A percentile compares a stretch with the other conserved stretches of the same genome.
These are phyloP conservation scores for Macrocentrus cingulum DNA, from an alignment of 1,140 invertebrate genomes.

Conservation along the genomic window DNA sequence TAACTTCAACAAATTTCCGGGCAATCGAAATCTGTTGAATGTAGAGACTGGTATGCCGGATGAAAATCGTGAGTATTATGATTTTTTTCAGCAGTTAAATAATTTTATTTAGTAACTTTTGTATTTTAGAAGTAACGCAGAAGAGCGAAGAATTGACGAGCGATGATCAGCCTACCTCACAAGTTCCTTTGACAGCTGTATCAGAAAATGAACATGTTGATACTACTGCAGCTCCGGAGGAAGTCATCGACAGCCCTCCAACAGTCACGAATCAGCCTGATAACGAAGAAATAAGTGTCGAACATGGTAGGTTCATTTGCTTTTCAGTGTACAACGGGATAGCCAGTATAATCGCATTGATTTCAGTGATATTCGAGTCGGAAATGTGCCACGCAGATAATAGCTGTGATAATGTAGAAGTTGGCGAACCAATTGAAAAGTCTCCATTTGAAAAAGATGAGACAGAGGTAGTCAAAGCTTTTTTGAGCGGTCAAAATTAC, in stretches of 20 bases:
- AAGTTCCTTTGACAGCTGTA: too few species aligned
- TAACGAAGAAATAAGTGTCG: too few species aligned
- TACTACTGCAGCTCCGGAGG: too few species aligned
- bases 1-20: conserved; percentile 41
- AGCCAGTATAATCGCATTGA: neutral
- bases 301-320: neutral
- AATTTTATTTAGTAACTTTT: neutral
- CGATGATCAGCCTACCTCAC: too few species aligned
- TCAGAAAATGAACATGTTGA: too few species aligned
- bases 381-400: neutral
- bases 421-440: neutral
- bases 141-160: conserved; percentile 5
- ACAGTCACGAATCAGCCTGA: too few species aligned
- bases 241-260: too few species aligned
- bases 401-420: neutral
- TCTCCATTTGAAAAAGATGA: conserved; percentile 32
- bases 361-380: neutral
- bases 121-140: conserved; percentile 7
- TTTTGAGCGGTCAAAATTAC: conserved; percentile 38
- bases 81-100: neutral
- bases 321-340: too few species aligned
- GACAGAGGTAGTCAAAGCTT: conserved; percentile 29
- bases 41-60: conserved; percentile 34
- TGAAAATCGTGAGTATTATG: conserved; percentile 33
- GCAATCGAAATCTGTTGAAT: conserved; percentile 48